Conservation (phyloP, 2,113 vertebrate species). For the Ramphastos sulfuratus region DNA sequence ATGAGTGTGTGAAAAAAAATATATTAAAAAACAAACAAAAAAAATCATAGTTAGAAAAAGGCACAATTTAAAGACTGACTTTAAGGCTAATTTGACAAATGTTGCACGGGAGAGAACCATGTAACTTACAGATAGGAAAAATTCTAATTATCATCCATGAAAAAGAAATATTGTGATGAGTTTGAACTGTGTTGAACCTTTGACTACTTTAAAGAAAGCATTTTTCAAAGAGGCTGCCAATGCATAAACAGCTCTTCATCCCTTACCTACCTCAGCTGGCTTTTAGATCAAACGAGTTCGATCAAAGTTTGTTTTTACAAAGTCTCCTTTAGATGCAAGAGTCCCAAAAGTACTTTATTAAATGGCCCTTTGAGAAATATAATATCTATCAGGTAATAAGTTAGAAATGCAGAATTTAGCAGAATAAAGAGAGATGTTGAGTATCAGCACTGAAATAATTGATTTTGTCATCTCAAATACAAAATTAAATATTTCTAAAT, state of each 20-base stretch:
- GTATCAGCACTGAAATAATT: not conserved
- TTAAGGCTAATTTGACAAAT: not conserved
- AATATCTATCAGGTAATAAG: not conserved
- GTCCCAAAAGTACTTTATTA: slow-evolving; percentile 13
- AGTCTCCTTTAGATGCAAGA: not conserved
- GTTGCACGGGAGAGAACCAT: not conserved
- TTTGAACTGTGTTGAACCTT: slow-evolving; percentile 31
- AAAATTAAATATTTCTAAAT: not conserved
- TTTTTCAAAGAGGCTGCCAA: slow-evolving; percentile 11
- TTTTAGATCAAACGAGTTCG: slow-evolving; percentile 19
- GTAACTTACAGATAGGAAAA: not conserved
- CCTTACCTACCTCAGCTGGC: not conserved
- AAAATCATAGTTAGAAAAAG: not conserved
- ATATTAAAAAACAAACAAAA: fast-evolving
- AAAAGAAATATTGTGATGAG: not conserved
- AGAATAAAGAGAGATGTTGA: not conserved
- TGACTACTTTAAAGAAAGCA: not conserved
- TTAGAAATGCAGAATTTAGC: not conserved
- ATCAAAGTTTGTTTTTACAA: slow-evolving; percentile 47
- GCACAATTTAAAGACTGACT: not conserved
- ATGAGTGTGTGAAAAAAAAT: not conserved
- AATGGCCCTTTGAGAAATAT: not conserved
- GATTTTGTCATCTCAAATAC: not conserved
- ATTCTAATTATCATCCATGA: not conserved
- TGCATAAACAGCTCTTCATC: slow-evolving; percentile 14